Evolutionary conservation across 1,140 invertebrate species (phyloP).

Genomic region (Octopus bimaculoides): DNA sequence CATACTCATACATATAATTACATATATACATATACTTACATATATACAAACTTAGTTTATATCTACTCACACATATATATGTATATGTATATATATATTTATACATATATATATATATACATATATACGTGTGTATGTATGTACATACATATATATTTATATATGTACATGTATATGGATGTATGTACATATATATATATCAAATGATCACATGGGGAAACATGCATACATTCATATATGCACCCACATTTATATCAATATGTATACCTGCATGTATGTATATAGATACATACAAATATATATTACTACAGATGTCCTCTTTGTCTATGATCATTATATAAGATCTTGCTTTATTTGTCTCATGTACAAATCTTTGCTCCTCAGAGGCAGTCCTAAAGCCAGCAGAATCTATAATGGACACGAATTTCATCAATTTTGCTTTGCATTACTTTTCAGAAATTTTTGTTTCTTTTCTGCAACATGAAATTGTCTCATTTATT

Average conservation of each 20-base stretch:
- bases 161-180: conserved; percentile 2
- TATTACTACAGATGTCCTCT: not conserved
- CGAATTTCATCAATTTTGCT: no score
- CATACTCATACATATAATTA: not conserved
- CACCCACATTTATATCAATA: not conserved
- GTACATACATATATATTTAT: not conserved
- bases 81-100: not conserved
- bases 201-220: not conserved
- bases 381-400: no score
- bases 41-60: not conserved
- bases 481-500: not conserved
- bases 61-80: not conserved
- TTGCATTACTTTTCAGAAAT: no score
- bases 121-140: not conserved
- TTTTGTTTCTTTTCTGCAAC: not conserved
- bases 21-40: not conserved
- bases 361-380: not conserved
- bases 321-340: not conserved
- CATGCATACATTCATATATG: not conserved
- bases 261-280: not conserved
- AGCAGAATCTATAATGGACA: no score
- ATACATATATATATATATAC: not conserved
- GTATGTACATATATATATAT: not conserved
- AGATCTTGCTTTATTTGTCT: not conserved
- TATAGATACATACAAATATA: conserved; percentile 5